These are phyloP conservation scores for Ivindomyrus marchei DNA, from an alignment of 2,113 vertebrate species.

Conservation along the genomic window DNA sequence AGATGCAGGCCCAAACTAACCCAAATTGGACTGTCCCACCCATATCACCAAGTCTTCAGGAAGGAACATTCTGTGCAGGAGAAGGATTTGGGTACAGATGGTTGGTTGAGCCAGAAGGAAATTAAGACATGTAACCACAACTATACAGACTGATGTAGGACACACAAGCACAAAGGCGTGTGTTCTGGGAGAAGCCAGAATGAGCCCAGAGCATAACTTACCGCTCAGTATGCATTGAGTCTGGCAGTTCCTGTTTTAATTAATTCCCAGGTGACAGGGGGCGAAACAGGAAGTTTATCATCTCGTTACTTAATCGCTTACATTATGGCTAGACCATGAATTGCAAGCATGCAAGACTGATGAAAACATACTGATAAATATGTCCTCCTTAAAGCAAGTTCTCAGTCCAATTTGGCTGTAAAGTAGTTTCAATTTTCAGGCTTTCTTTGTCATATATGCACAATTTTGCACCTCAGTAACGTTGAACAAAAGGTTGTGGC, in stretches of 20 bases:
- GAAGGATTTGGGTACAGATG: neutral
- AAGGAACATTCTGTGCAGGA: neutral
- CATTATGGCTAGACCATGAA: slow-evolving; percentile 51
- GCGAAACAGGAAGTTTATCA: slow-evolving; percentile 41
- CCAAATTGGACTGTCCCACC: neutral
- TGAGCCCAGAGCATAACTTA: neutral
- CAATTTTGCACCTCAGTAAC: neutral
- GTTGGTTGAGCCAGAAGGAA: neutral
- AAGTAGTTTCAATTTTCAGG: neutral
- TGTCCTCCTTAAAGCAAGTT: neutral
- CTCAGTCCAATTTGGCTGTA: neutral
- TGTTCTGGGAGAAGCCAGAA: neutral
- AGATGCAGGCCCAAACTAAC: neutral
- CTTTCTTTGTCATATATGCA: neutral
- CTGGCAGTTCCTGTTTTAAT: neutral
- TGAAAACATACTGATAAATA: neutral
- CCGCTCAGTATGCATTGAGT: neutral
- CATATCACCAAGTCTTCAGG: neutral
- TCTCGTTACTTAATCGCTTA: slow-evolving; percentile 52
- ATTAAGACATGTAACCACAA: neutral
- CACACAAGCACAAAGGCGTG: neutral
- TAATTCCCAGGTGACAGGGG: neutral
- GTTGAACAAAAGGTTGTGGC: neutral
- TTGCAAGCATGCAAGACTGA: slow-evolving; percentile 38
- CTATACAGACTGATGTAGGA: neutral